Evolutionary conservation across 2,113 vertebrate genomes (phyloP).

Genomic region (Narcine bancroftii): DNA sequence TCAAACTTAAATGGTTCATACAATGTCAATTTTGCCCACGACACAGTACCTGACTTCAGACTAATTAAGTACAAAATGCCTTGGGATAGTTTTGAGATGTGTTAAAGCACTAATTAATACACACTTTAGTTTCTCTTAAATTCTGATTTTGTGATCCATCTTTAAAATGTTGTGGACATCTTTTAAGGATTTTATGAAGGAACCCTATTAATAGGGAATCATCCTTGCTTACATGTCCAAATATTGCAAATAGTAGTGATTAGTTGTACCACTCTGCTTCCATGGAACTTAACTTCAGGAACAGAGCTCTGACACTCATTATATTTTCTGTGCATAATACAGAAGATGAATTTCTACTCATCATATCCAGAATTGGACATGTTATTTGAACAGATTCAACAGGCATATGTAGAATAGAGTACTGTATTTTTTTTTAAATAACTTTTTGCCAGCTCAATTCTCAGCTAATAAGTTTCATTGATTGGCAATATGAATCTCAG

Average conservation of each 20-base stretch:
- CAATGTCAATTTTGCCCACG: neutral
- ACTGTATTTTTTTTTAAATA: neutral
- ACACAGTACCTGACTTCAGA: neutral
- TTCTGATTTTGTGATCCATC: neutral
- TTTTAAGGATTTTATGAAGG: no score
- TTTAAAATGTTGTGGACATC: neutral
- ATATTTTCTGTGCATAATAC: neutral
- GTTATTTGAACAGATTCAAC: no score
- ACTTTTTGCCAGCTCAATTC: neutral
- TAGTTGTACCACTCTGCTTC: no score
- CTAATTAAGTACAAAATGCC: neutral
- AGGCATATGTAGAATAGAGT: constrained; percentile 1
- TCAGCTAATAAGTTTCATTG: neutral
- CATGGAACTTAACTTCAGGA: no score
- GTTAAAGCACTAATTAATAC: neutral
- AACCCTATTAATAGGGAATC: no score
- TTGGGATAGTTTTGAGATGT: neutral
- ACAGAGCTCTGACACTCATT: no score
- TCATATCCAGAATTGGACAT: neutral
- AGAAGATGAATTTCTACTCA: neutral
- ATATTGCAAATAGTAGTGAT: no score
- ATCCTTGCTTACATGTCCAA: no score
- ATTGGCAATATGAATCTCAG: neutral
- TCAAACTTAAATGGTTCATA: neutral
- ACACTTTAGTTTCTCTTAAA: neutral